Evolutionary conservation across 1,140 invertebrate species (phyloP).

Genomic region (Lepidurus packardi): DNA sequence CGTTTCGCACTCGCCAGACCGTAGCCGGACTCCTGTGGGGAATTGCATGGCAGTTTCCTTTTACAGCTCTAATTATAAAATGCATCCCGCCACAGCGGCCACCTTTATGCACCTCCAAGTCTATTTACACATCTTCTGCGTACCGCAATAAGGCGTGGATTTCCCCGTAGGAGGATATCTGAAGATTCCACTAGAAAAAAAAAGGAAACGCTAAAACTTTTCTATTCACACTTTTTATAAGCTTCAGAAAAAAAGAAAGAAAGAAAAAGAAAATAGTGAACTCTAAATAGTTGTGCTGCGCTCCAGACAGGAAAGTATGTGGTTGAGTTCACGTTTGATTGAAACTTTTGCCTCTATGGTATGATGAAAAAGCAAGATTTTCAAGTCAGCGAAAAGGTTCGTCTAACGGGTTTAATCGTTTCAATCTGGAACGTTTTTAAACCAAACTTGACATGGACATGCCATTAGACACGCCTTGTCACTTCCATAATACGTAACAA

Average conservation of each 20-base stretch:
- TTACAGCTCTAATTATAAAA: slow-evolving; percentile 12
- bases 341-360: not conserved
- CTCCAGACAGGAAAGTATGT: not conserved
- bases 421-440: not conserved
- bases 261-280: not conserved
- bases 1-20: slow-evolving; percentile 17
- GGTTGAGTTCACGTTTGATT: slow-evolving; percentile 21
- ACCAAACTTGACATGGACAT: slow-evolving; percentile 17
- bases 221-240: not conserved
- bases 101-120: not conserved
- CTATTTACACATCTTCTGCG: not conserved
- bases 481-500: slow-evolving; percentile 5
- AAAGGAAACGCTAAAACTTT: not conserved
- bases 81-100: slow-evolving; percentile 16
- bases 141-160: not conserved
- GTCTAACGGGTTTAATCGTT: slow-evolving; percentile 14
- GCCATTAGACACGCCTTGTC: slow-evolving; percentile 17
- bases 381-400: not conserved
- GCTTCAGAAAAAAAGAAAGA: not conserved
- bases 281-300: not conserved
- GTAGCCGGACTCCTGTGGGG: slow-evolving; percentile 6
- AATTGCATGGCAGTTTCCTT: slow-evolving; percentile 15
- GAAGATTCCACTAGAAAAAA: not conserved
- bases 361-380: slow-evolving; percentile 11
- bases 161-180: not conserved